Percentiles rank a stretch among this genome's conserved stretches.
Conservation (phyloP, 1,140 invertebrate genomes). For the Parasteatoda tepidariorum region DNA sequence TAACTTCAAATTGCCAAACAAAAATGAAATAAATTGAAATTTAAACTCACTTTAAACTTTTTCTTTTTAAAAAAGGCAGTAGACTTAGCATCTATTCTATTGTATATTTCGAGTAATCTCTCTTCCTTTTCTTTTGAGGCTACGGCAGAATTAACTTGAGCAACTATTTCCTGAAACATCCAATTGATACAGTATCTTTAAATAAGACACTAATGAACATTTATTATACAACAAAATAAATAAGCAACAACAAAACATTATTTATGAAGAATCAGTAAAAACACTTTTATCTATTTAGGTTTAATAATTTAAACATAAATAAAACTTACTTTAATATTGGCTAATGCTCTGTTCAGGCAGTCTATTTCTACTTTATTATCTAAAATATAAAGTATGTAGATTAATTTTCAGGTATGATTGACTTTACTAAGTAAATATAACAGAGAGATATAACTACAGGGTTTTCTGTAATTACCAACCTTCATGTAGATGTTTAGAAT, state of each 20-base stretch:
- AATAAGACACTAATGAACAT: background rate
- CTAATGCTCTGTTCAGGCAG: conserved; percentile 15
- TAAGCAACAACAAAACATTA: too few relatives aligned
- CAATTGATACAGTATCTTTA: background rate
- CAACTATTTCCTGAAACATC: conserved; percentile 78
- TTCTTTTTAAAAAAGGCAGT: conserved; percentile 82
- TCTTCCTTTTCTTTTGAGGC: conserved; percentile 90
- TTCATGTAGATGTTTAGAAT: too few relatives aligned
- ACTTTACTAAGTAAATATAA: too few relatives aligned
- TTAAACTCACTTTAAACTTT: conserved; percentile 82
- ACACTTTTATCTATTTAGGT: background rate
- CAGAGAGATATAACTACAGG: too few relatives aligned
- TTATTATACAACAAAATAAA: background rate
- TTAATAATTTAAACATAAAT: too few relatives aligned
- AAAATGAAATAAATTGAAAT: too few relatives aligned
- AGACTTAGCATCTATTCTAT: conserved; percentile 91
- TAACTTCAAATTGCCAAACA: too few relatives aligned
- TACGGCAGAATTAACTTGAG: conserved; percentile 90
- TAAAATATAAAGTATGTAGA: background rate
- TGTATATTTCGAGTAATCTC: conserved; percentile 90
- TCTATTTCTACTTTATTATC: conserved; percentile 50
- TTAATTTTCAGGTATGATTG: too few relatives aligned
- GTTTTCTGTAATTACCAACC: too few relatives aligned
- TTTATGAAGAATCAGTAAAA: background rate
- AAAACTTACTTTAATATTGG: conserved; percentile 31